Evolutionary conservation across 2,888 invertebrate species (phyloP).

Genomic region (Phortica okadai): DNA sequence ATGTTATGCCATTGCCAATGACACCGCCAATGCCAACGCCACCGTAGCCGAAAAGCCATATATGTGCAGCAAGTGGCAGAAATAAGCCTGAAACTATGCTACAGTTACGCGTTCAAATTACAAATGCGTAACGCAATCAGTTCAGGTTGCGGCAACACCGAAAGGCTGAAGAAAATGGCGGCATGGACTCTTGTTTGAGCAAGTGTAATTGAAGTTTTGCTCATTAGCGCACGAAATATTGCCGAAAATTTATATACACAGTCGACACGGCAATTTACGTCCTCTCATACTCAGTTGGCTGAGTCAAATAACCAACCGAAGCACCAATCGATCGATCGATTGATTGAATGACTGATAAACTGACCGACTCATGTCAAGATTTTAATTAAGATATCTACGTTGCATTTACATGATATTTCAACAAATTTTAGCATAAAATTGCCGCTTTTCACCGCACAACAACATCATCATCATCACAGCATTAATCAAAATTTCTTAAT

Average conservation of each 20-base stretch:
- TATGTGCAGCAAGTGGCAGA: neutral
- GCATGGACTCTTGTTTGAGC: neutral
- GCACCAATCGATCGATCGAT: neutral
- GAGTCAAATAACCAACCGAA: neutral
- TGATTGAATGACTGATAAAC: neutral
- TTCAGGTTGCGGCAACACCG: neutral
- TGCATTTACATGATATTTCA: neutral
- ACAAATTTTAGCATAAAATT: neutral
- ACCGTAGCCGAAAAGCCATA: neutral
- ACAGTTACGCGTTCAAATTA: conserved; percentile 12
- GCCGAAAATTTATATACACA: neutral
- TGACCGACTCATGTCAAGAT: neutral
- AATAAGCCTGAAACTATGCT: too few relatives aligned
- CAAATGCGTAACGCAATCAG: conserved; percentile 21
- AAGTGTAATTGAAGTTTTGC: conserved; percentile 15
- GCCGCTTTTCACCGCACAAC: neutral
- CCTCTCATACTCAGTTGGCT: neutral
- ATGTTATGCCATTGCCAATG: neutral
- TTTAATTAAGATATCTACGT: neutral
- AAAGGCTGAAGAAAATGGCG: neutral
- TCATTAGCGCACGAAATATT: conserved; percentile 13
- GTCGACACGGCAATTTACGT: neutral
- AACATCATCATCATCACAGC: too few relatives aligned
- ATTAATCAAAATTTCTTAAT: neutral
- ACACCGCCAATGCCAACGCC: neutral